phyloP scores from a whole-genome alignment of 2,888 invertebrate species.

The Pimpla rufipes region DNA sequence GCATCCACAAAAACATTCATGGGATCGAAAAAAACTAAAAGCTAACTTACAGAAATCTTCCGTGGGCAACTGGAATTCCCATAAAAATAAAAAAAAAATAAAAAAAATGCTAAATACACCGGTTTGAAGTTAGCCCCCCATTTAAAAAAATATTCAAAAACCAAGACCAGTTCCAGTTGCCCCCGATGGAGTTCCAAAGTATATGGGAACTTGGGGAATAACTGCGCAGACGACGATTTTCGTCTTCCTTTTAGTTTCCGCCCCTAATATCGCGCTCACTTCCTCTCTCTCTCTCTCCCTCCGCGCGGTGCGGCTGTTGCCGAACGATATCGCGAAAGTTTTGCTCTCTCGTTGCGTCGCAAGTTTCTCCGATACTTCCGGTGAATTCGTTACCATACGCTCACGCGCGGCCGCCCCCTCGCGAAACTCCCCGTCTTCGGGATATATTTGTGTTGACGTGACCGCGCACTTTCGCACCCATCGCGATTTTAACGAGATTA shows the following conservation, averaged over 20 bases:
- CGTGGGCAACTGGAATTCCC: no score
- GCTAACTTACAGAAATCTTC: no score
- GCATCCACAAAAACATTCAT: no score
- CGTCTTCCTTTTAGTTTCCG: not conserved
- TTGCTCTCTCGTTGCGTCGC: slow-evolving; percentile 30
- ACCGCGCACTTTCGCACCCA: slow-evolving; percentile 34
- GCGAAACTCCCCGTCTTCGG: not conserved
- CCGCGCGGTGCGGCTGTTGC: slow-evolving; percentile 18
- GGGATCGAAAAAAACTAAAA: no score
- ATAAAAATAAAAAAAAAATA: no score
- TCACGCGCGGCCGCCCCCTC: not conserved
- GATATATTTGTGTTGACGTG: slow-evolving; percentile 25
- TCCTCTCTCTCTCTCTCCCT: not conserved
- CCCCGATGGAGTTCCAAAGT: no score
- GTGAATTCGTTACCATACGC: slow-evolving; percentile 58
- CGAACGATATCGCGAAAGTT: slow-evolving; percentile 51
- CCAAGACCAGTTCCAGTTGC: no score
- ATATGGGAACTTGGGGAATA: slow-evolving; percentile 12
- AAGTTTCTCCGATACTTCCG: slow-evolving; percentile 52
- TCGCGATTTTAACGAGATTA: slow-evolving; percentile 61
- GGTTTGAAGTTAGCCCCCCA: no score
- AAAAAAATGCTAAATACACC: no score
- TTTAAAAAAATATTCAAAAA: no score
- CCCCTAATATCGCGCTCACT: not conserved
- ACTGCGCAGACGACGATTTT: slow-evolving; percentile 7